Conservation (phyloP, 2,797 vertebrate species). For the Ara ararauna region DNA sequence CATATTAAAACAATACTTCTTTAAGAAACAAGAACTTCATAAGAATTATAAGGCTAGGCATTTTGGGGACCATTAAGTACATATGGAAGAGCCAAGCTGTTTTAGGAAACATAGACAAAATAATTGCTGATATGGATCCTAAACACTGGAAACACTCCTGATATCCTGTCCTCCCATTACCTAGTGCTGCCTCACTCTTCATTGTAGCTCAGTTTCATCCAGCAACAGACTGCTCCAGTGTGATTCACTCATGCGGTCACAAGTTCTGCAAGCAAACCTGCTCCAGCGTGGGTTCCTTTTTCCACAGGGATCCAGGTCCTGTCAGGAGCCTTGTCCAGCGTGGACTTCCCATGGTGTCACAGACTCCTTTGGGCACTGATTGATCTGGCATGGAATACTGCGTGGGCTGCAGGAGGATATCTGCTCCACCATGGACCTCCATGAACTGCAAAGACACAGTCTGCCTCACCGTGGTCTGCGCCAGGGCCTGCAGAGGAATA, state of each 20-base stretch:
- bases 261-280: not conserved
- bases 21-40: not conserved
- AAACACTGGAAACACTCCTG: not conserved
- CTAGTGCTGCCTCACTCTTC: not conserved
- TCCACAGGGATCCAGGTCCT: not conserved
- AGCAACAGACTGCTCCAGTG: not conserved
- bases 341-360: not conserved
- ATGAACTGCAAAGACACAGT: not conserved
- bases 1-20: not conserved
- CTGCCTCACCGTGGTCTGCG: not conserved
- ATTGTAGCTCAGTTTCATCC: not conserved
- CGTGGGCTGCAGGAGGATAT: not conserved
- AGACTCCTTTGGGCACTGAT: not conserved
- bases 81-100: not conserved
- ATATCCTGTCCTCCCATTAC: not conserved
- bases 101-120: not conserved
- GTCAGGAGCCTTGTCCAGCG: not conserved
- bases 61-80: not conserved
- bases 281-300: not conserved
- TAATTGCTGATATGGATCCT: not conserved
- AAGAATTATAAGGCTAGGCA: not conserved
- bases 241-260: not conserved
- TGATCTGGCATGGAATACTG: not conserved
- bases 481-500: not conserved
- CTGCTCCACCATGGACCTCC: not conserved